These are phyloP conservation scores for Plectropomus leopardus DNA, from an alignment of 2,113 vertebrate species.

Conservation along the genomic window DNA sequence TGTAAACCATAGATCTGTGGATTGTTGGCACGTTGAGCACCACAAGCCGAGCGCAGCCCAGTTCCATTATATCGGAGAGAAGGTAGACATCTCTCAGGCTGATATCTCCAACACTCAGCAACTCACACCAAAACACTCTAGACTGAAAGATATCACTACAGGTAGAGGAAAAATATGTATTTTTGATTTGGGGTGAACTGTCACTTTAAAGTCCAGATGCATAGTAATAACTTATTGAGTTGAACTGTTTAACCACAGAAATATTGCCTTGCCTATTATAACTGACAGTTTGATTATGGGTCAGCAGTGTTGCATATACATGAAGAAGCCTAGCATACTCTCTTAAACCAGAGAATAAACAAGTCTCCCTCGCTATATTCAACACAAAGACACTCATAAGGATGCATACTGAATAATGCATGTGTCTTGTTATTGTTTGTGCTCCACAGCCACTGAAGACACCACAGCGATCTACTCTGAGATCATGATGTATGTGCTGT, in stretches of 20 bases:
- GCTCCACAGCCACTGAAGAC: constrained; percentile 87
- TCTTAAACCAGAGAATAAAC: constrained; percentile 15
- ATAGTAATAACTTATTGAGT: constrained; percentile 5
- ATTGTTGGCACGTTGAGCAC: no score
- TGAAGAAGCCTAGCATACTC: constrained; percentile 19
- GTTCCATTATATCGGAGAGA: no score
- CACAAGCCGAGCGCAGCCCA: no score
- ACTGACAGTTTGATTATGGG: constrained; percentile 8
- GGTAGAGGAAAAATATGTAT: no score
- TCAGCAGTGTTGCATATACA: constrained; percentile 29
- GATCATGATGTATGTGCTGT: constrained; percentile 98
- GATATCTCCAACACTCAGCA: no score
- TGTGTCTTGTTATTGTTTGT: constrained; percentile 50
- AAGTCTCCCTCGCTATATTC: constrained; percentile 9
- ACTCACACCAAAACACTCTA: no score
- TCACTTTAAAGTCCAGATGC: constrained; percentile 1
- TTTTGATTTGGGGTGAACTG: no score
- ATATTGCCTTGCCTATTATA: neutral
- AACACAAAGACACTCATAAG: neutral
- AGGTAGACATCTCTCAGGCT: no score
- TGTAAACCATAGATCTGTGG: no score
- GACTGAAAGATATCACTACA: no score
- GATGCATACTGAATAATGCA: constrained; percentile 63
- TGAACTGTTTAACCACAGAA: neutral
- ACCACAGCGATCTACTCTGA: constrained; percentile 92